Evolutionary conservation across 2,113 vertebrate genomes (phyloP).

Genomic region (Otis tarda): DNA sequence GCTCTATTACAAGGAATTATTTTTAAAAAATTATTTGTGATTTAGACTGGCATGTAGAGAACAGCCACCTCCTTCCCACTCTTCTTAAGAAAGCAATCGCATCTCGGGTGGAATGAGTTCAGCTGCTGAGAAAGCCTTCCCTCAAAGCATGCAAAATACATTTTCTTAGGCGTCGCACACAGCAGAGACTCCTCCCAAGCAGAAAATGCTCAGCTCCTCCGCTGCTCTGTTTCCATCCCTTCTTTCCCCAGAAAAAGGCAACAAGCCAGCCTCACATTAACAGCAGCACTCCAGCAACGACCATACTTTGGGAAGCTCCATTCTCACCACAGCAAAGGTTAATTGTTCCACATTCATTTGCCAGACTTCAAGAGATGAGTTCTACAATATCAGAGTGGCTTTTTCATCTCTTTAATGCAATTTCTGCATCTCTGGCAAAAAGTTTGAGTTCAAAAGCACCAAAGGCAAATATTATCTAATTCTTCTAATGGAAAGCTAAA

Average conservation of each 20-base stretch:
- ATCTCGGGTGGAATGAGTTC: background rate
- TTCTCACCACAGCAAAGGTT: slow-evolving; percentile 9
- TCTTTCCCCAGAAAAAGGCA: background rate
- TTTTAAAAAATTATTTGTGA: background rate
- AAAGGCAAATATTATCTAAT: slow-evolving; percentile 36
- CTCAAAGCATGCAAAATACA: background rate
- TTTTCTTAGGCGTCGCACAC: background rate
- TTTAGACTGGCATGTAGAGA: background rate
- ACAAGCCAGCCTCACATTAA: background rate
- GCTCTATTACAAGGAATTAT: background rate
- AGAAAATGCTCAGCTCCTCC: background rate
- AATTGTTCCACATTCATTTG: background rate
- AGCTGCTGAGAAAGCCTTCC: background rate
- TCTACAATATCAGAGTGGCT: background rate
- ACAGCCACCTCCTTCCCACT: background rate
- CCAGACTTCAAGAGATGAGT: slow-evolving; percentile 1
- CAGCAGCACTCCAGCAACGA: background rate
- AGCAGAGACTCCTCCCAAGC: background rate
- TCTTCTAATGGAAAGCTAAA: slow-evolving; percentile 28
- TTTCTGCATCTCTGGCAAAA: background rate
- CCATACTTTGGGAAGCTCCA: background rate
- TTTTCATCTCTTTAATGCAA: slow-evolving; percentile 5
- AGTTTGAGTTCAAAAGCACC: background rate
- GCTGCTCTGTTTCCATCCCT: background rate
- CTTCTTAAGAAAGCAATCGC: background rate